Evolutionary conservation across 2,888 invertebrate genomes (phyloP).

Genomic region (Brassicogethes aeneus): DNA sequence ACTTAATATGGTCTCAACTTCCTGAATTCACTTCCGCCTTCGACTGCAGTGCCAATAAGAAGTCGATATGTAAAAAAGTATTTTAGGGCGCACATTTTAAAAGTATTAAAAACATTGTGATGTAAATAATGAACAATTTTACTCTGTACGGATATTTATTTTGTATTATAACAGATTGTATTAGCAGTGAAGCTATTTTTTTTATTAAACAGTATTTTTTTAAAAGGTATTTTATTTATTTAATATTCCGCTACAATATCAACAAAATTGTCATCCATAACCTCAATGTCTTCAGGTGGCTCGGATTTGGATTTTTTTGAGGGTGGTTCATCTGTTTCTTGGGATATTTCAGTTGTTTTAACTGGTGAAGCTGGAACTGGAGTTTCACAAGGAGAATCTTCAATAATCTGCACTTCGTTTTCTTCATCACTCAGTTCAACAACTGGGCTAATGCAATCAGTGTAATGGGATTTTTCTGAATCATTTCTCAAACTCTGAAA

Average conservation of each 20-base stretch:
- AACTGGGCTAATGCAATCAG: neutral
- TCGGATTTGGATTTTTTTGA: no score
- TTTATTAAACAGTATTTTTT: neutral
- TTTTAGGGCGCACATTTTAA: no score
- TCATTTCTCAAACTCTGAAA: no score
- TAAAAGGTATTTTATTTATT: neutral
- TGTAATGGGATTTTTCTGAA: neutral
- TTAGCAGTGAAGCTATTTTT: neutral
- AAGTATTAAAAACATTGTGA: slow-evolving; percentile 15
- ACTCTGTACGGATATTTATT: neutral
- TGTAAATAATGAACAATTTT: slow-evolving; percentile 2
- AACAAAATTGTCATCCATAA: neutral
- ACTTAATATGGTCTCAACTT: slow-evolving; percentile 32
- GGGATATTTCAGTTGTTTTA: neutral
- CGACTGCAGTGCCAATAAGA: slow-evolving; percentile 20
- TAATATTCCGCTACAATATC: neutral
- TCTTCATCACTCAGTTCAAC: neutral
- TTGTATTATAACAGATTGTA: neutral
- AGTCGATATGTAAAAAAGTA: slow-evolving; percentile 21
- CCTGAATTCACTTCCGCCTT: slow-evolving; percentile 28
- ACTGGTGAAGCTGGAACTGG: neutral
- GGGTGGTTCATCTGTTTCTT: no score
- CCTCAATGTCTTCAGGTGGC: no score
- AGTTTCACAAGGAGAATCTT: neutral
- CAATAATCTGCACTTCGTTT: neutral